Conservation (phyloP, 2,113 vertebrate species). For the Cyprinodon brontotheroides region DNA sequence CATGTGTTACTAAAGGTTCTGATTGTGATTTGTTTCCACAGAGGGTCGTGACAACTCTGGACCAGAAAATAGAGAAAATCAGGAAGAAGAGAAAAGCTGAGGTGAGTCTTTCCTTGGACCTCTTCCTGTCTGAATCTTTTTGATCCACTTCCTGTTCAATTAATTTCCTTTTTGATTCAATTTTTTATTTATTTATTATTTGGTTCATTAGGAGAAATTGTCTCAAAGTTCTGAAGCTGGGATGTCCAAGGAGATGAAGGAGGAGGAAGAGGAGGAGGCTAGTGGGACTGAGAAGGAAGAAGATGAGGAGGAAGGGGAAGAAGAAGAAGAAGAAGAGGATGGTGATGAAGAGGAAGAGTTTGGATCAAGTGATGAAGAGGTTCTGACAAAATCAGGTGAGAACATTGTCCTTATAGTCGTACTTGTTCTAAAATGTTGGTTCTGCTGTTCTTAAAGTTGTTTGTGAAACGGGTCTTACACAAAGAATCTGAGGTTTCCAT, state of each 20-base stretch:
- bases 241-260: slow-evolving; percentile 5
- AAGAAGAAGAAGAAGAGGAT: slow-evolving; percentile 46
- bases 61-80: slow-evolving; percentile 95
- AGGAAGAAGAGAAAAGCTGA: slow-evolving; percentile 87
- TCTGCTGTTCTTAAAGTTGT: no score
- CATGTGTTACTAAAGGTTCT: neutral
- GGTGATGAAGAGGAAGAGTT: slow-evolving; percentile 76
- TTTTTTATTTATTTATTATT: neutral
- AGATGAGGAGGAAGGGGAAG: slow-evolving; percentile 64
- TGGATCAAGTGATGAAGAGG: slow-evolving; percentile 85
- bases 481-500: no score
- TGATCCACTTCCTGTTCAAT: neutral
- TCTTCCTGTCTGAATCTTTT: neutral
- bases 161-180: no score
- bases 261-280: slow-evolving; percentile 47
- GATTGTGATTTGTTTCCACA: slow-evolving; percentile 53
- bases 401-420: neutral
- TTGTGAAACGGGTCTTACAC: no score
- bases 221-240: slow-evolving; percentile 15
- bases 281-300: slow-evolving; percentile 38
- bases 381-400: slow-evolving; percentile 90
- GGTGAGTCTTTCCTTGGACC: slow-evolving; percentile 66
- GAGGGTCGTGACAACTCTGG: slow-evolving; percentile 89
- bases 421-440: no score
- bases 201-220: slow-evolving; percentile 80